A percentile compares a stretch with the other conserved stretches of the same genome.
Evolutionary conservation across 35 echinoderm and acorn worm species (phyloP).

Genomic region (Lytechinus pictus): DNA sequence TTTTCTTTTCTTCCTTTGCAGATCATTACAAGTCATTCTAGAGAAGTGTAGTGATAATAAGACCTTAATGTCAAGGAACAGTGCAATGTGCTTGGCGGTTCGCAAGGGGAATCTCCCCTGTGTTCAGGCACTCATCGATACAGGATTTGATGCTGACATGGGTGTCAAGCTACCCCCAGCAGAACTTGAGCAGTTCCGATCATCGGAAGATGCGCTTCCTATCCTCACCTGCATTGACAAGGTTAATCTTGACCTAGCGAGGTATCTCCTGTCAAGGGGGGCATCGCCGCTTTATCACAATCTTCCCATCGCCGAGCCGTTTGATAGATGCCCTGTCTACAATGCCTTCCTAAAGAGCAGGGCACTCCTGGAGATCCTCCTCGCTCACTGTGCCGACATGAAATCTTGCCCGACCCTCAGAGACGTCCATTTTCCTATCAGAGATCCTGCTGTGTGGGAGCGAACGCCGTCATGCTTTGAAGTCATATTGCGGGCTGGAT

Average conservation of each 20-base stretch:
- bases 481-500: background rate
- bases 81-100: background rate
- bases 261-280: background rate
- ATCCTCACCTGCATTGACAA: background rate
- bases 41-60: background rate
- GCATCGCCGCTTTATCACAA: background rate
- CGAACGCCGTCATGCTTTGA: background rate
- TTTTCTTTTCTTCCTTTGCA: background rate
- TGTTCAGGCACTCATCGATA: background rate
- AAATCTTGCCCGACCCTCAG: background rate
- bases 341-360: background rate
- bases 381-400: background rate
- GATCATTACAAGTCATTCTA: slow-evolving; percentile 10
- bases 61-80: background rate
- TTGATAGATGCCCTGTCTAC: background rate
- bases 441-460: background rate
- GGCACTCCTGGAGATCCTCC: background rate
- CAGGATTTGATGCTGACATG: background rate
- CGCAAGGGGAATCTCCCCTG: background rate
- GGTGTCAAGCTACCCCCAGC: background rate
- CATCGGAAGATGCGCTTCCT: background rate
- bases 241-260: background rate
- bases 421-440: background rate
- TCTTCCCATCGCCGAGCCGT: background rate
- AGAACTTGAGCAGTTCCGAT: slow-evolving; percentile 22